Conservation (phyloP, 2,888 invertebrate species). For the Tetropium fuscum region DNA sequence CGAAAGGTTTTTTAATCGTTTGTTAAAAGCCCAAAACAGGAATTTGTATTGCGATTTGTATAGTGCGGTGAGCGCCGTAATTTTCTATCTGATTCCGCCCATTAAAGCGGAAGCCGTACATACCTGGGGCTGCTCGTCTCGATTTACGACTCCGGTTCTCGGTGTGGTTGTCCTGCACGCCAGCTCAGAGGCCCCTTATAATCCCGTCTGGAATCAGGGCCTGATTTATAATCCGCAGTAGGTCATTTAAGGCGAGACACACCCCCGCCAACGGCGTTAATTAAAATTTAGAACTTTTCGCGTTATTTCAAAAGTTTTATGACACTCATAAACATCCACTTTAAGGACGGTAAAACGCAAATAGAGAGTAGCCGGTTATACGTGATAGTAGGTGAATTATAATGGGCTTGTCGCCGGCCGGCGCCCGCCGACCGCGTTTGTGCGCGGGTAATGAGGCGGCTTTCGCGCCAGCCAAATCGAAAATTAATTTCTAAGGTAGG, state of each 20-base stretch:
- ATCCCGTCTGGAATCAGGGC: constrained; percentile 33
- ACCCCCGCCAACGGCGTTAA: constrained; percentile 2
- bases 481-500: too few relatives aligned
- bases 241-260: constrained; percentile 25
- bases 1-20: too few relatives aligned
- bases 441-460: too few relatives aligned
- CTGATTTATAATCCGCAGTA: constrained; percentile 38
- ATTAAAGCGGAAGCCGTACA: constrained; percentile 1
- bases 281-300: constrained; percentile 12
- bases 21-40: too few relatives aligned
- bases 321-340: constrained; percentile 6
- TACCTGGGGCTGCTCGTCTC: constrained; percentile 3
- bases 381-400: too few relatives aligned
- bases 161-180: constrained; percentile 13
- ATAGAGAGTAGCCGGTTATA: not conserved
- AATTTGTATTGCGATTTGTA: too few relatives aligned
- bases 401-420: too few relatives aligned
- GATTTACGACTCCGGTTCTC: constrained; percentile 20
- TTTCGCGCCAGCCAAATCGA: too few relatives aligned
- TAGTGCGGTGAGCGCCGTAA: too few relatives aligned
- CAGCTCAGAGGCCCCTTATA: constrained; percentile 20
- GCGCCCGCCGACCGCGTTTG: too few relatives aligned
- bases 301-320: constrained; percentile 2
- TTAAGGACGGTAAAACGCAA: not conserved
- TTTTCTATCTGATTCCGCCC: not conserved